Evolutionary conservation across 2,888 invertebrate species (phyloP).

Genomic region (Junonia oenone): DNA sequence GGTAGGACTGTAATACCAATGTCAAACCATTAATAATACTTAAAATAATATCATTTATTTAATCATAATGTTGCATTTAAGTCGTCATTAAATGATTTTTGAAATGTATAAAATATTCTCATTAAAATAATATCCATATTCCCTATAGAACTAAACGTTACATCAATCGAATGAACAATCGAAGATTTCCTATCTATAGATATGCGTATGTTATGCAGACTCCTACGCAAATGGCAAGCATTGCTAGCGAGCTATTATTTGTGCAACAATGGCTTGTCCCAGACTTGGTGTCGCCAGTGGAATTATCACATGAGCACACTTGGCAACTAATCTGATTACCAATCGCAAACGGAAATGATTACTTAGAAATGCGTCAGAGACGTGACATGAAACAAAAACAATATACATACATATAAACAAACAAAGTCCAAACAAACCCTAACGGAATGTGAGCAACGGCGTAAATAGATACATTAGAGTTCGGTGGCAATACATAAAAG

Average conservation of each 20-base stretch:
- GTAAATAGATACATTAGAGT: conserved; percentile 6
- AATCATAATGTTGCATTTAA: background rate
- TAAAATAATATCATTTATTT: too few species aligned
- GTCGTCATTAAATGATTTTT: background rate
- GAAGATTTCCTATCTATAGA: conserved; percentile 9
- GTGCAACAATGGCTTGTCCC: conserved; percentile 57
- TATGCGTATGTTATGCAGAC: conserved; percentile 3
- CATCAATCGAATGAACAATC: conserved; percentile 7
- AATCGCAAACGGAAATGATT: conserved; percentile 29
- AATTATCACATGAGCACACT: conserved; percentile 51
- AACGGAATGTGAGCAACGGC: background rate
- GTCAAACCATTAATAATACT: too few species aligned
- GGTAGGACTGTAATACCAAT: too few species aligned
- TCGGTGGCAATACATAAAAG: conserved; percentile 6
- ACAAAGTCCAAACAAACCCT: background rate
- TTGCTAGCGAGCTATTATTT: conserved; percentile 46
- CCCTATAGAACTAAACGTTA: conserved; percentile 2
- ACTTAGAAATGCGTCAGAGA: conserved; percentile 20
- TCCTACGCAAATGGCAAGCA: conserved; percentile 40
- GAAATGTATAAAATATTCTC: background rate
- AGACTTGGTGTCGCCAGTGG: conserved; percentile 67
- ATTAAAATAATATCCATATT: background rate
- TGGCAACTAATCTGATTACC: conserved; percentile 45
- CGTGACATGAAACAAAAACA: conserved; percentile 7
- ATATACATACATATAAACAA: background rate